phyloP scores from a whole-genome alignment of 2,113 vertebrate species.

The Phaetusa simplex region DNA sequence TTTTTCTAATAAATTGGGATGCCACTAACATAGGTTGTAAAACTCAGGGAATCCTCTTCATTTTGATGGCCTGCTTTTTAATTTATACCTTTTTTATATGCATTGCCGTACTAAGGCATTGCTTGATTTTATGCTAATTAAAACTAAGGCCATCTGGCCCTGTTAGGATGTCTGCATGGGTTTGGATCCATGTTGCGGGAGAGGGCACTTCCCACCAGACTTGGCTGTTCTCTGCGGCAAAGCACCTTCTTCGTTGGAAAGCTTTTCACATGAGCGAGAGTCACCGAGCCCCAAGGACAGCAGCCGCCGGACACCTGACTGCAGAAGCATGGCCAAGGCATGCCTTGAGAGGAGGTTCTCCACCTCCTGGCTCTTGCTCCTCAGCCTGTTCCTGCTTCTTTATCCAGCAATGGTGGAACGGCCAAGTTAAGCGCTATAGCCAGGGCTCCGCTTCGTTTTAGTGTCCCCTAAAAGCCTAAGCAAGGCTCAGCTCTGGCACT shows the following conservation, averaged over 20 bases:
- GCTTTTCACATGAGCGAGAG: neutral
- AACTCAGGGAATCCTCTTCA: neutral
- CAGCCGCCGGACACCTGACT: neutral
- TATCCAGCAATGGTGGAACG: neutral
- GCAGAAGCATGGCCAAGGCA: neutral
- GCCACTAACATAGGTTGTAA: neutral
- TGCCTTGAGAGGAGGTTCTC: neutral
- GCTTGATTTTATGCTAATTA: neutral
- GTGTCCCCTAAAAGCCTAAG: neutral
- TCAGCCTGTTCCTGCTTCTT: neutral
- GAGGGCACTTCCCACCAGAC: neutral
- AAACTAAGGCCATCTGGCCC: neutral
- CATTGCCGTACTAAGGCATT: neutral
- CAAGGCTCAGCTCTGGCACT: neutral
- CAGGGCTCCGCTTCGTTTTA: neutral
- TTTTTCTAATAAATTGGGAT: neutral
- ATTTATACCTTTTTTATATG: neutral
- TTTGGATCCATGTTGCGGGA: neutral
- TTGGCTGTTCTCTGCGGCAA: neutral
- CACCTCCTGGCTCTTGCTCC: neutral
- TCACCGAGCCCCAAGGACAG: rapidly evolving
- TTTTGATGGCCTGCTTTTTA: neutral
- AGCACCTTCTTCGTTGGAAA: neutral
- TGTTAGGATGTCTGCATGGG: rapidly evolving
- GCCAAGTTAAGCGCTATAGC: neutral